phyloP scores from a whole-genome alignment of 92 coral and sea anemone genomes.

The Porites rus region DNA sequence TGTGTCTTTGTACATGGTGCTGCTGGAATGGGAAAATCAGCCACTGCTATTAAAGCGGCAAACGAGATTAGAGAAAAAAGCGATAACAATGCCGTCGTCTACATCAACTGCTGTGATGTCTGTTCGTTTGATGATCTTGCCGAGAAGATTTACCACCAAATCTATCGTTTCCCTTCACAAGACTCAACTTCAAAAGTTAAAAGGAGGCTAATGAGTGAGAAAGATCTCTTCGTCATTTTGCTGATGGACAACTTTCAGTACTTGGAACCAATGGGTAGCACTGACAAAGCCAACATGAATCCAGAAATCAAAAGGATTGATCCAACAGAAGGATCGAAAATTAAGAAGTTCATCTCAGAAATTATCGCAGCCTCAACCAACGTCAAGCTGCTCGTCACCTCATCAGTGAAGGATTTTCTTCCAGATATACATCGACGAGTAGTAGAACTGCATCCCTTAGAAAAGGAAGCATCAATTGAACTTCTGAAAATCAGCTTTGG shows the following conservation, averaged over 20 bases:
- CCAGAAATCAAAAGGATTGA: neutral
- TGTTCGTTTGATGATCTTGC: constrained; percentile 50
- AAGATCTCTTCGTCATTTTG: neutral
- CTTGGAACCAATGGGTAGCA: neutral
- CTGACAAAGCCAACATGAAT: too few species aligned
- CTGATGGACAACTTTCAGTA: constrained; percentile 20
- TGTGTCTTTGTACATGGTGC: constrained; percentile 18
- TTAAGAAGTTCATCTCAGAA: constrained; percentile 22
- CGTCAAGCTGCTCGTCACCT: constrained; percentile 59
- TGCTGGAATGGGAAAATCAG: constrained; percentile 62
- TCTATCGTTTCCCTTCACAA: neutral
- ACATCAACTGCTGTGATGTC: constrained; percentile 47
- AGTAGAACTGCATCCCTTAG: constrained; percentile 3
- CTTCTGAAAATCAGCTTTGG: neutral
- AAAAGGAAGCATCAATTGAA: neutral
- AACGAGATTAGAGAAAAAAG: constrained; percentile 17
- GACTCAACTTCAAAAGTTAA: neutral
- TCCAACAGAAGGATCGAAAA: neutral
- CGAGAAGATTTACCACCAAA: neutral
- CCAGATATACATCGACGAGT: neutral
- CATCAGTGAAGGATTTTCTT: constrained; percentile 31
- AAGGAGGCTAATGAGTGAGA: neutral
- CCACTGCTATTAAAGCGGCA: constrained; percentile 53
- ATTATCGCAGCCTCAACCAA: constrained; percentile 19
- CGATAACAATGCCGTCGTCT: constrained; percentile 29